phyloP scores from a whole-genome alignment of 2,797 vertebrate species.

The Tokudaia tokunoshimensis region DNA sequence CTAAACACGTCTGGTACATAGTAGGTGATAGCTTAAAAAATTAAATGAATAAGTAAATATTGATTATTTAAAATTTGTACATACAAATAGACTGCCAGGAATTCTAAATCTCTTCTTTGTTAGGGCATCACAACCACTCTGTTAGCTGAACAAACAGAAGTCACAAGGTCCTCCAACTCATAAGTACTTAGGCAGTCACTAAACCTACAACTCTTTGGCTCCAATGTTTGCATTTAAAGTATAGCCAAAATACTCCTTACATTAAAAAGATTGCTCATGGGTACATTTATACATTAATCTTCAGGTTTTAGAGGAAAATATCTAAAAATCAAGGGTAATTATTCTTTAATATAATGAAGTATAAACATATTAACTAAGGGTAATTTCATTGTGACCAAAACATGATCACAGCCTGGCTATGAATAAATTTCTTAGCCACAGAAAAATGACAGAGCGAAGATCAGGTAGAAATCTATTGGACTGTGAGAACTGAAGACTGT shows the following conservation, averaged over 20 bases:
- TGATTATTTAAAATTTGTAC: constrained; percentile 13
- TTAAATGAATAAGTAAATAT: background rate
- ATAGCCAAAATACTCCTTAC: constrained; percentile 47
- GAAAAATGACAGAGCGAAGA: background rate
- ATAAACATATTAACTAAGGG: constrained; percentile 21
- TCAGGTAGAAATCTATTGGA: background rate
- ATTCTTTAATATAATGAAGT: constrained; percentile 61
- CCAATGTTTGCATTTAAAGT: background rate
- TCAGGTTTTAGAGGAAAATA: constrained; percentile 51
- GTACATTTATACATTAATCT: constrained; percentile 49
- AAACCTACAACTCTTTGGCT: background rate
- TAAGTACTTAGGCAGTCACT: background rate
- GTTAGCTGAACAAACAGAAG: constrained; percentile 82
- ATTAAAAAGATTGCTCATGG: background rate
- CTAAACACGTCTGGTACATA: background rate
- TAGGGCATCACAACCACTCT: constrained; percentile 67
- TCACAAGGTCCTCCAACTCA: background rate
- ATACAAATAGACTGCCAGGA: background rate
- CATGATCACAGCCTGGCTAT: background rate
- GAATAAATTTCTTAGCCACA: background rate
- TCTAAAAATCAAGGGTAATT: constrained; percentile 38
- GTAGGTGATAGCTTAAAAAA: background rate
- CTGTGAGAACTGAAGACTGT: background rate
- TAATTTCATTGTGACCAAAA: constrained; percentile 51
- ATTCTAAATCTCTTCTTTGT: background rate